phyloP scores from a whole-genome alignment of 2,888 invertebrate genomes.

The Boloria euphrosyne region DNA sequence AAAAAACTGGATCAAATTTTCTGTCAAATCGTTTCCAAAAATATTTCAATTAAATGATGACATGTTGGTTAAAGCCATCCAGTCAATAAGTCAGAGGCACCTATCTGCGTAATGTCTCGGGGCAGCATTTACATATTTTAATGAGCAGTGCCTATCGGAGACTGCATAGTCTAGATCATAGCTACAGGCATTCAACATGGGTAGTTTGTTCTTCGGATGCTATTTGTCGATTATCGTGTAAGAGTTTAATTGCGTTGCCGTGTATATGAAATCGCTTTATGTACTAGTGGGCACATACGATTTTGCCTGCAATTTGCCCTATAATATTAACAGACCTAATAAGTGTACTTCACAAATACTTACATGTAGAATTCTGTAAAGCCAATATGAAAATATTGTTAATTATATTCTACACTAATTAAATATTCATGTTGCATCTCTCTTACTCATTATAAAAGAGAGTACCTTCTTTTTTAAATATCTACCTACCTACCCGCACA shows the following conservation, averaged over 20 bases:
- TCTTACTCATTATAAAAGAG: too few species aligned
- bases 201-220: constrained; percentile 40
- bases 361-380: too few species aligned
- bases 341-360: too few species aligned
- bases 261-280: constrained; percentile 20
- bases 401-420: too few species aligned
- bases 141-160: constrained; percentile 74
- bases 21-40: neutral
- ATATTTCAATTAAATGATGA: neutral
- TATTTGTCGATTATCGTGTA: constrained; percentile 42
- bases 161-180: constrained; percentile 47
- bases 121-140: constrained; percentile 80
- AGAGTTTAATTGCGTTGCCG: constrained; percentile 30
- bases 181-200: constrained; percentile 37
- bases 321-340: too few species aligned
- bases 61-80: constrained; percentile 48
- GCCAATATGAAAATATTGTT: too few species aligned
- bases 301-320: too few species aligned
- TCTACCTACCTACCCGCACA: too few species aligned
- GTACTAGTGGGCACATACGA: neutral
- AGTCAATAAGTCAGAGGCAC: constrained; percentile 77
- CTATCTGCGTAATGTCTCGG: constrained; percentile 81
- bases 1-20: too few species aligned
- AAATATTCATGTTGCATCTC: too few species aligned
- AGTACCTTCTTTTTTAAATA: too few species aligned